Evolutionary conservation across 2,888 invertebrate species (phyloP).

Genomic region (Sycophila texana): DNA sequence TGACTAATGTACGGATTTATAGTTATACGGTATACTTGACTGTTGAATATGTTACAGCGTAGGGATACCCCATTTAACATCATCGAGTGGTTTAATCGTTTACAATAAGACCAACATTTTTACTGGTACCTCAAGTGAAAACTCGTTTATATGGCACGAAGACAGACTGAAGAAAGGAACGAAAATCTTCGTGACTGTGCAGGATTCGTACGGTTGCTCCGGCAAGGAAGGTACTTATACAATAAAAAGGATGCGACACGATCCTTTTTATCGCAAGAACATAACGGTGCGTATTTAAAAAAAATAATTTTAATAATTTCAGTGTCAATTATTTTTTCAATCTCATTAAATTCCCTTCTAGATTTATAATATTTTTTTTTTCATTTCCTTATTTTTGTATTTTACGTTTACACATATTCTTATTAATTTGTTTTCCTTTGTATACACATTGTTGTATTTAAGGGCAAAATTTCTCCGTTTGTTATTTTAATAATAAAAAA

Average conservation of each 20-base stretch:
- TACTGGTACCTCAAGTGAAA: conserved; percentile 50
- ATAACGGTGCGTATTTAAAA: conserved; percentile 20
- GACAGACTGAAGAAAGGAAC: conserved; percentile 56
- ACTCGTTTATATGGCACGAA: conserved; percentile 61
- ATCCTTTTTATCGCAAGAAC: conserved; percentile 45
- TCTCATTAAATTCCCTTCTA: too few species aligned
- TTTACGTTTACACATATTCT: background rate
- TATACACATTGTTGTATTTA: background rate
- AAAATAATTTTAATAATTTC: background rate
- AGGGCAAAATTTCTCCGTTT: background rate
- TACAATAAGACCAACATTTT: conserved; percentile 67
- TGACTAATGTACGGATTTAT: too few species aligned
- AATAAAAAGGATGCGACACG: conserved; percentile 33
- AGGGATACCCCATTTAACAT: conserved; percentile 65
- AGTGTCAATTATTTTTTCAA: background rate
- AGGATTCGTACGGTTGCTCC: conserved; percentile 63
- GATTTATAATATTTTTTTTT: too few species aligned
- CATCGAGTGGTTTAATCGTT: conserved; percentile 65
- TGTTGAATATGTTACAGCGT: conserved; percentile 59
- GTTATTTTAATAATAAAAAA: background rate
- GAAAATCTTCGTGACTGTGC: conserved; percentile 64
- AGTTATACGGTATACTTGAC: background rate
- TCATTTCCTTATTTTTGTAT: too few species aligned
- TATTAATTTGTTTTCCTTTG: background rate
- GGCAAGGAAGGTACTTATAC: conserved; percentile 61